Evolutionary conservation across 2,888 invertebrate species (phyloP).

Genomic region (Cantharis flavilabris): DNA sequence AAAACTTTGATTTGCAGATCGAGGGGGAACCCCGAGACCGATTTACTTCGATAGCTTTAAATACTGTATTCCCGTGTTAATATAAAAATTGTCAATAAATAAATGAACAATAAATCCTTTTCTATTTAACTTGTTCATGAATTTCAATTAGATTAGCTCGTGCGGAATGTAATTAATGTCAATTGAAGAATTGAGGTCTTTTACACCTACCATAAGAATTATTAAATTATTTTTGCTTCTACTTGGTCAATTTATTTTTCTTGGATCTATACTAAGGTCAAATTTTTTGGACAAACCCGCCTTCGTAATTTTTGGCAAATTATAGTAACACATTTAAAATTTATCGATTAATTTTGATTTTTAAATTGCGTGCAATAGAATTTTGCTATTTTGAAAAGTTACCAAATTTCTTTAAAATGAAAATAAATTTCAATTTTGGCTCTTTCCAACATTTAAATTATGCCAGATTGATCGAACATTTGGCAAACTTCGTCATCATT

Average conservation of each 20-base stretch:
- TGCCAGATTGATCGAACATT: background rate
- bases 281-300: constrained; percentile 25
- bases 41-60: too few species aligned
- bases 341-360: constrained; percentile 18
- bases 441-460: background rate
- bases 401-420: background rate
- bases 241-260: constrained; percentile 9
- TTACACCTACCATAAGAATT: constrained; percentile 18
- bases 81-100: background rate
- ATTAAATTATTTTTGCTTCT: constrained; percentile 22
- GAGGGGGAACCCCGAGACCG: too few species aligned
- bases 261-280: constrained; percentile 18
- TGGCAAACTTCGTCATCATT: background rate
- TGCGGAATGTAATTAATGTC: constrained; percentile 21
- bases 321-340: background rate
- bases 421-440: background rate
- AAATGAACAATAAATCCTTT: background rate
- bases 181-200: constrained; percentile 25
- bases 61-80: background rate
- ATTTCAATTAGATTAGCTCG: constrained; percentile 17
- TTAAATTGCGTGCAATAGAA: background rate
- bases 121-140: background rate
- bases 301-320: constrained; percentile 8
- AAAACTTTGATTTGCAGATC: too few species aligned
- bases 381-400: too few species aligned